Base-by-base conservation (phyloP, 2,797 vertebrate species). In the Smutsia gigantea region DNA sequence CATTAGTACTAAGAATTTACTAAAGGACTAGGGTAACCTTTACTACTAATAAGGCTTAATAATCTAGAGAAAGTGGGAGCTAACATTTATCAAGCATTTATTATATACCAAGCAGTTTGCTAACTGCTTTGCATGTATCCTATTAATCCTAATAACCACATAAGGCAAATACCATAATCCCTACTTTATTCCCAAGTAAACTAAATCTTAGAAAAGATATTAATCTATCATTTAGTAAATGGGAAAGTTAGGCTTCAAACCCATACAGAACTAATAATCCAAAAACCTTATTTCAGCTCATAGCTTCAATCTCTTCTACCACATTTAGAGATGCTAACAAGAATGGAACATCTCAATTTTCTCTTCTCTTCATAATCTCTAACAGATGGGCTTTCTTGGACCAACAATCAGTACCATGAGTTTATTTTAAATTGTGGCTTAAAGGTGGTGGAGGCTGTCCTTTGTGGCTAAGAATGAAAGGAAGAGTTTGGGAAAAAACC, bases 311-410 rank as follows among this genome's bases (percentile, higher is more conserved):
- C 68, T 94, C 87, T 95, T 96, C 94, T 95, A 90, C 78, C 68
- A 97, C 94, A 97, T 95, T 97, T 96, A 96, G 96, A 97, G 77
- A 97, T 79, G 46, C 85, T 97, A 93, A 97, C 94, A 89, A 96
- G 90, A 97, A 97, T 55, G 69, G 64, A 92, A 98, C 69, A 95
- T 90, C 86, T 97, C 68, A 94, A 97, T 95, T 94, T 97, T 95
- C 71, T 96, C 61, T 85, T 97, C 94, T 90, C 87, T 97, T 97
- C 95, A 92, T 18, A 92, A 92, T 90, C 88, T 96, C 85, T 95
- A 98, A 97, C 97, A 98, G 97, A 98, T 97, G 97, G 97, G 74
- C 77, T 96, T 91, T 97, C 96, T 97, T 97, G 96, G 95, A 96
- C 93, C 94, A 93, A 95, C 88, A 95, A 95, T 95, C 90, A 91